Evolutionary conservation across 2,888 invertebrate genomes (phyloP).

Genomic region (Ecliptopera silaceata): DNA sequence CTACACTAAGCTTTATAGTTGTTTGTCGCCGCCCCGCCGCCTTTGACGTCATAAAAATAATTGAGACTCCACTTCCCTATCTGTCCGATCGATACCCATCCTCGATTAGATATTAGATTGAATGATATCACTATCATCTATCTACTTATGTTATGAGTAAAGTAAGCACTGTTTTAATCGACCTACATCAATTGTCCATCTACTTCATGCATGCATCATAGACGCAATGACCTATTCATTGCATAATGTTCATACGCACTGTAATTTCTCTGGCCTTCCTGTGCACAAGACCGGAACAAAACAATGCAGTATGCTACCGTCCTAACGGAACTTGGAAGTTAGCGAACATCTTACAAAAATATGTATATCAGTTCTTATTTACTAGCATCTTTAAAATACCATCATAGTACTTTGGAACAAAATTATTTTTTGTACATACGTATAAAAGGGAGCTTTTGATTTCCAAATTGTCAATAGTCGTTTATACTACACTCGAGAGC

Average conservation of each 20-base stretch:
- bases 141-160: background rate
- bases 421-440: too few relatives aligned
- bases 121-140: background rate
- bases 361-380: too few relatives aligned
- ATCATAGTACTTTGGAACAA: too few relatives aligned
- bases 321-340: too few relatives aligned
- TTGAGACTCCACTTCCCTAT: background rate
- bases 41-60: background rate
- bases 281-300: slow-evolving; percentile 28
- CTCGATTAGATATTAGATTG: slow-evolving; percentile 9
- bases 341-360: too few relatives aligned
- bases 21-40: background rate
- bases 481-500: too few relatives aligned
- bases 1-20: too few relatives aligned
- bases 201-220: slow-evolving; percentile 22
- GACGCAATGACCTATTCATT: slow-evolving; percentile 27
- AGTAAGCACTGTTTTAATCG: slow-evolving; percentile 1
- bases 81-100: slow-evolving; percentile 10
- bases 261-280: slow-evolving; percentile 29
- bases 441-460: too few relatives aligned
- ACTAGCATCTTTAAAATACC: too few relatives aligned
- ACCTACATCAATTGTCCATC: slow-evolving; percentile 15
- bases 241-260: slow-evolving; percentile 20
- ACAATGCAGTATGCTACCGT: slow-evolving; percentile 13
- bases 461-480: too few relatives aligned